Conservation (phyloP, 2,113 vertebrate species). For the Upupa epops region DNA sequence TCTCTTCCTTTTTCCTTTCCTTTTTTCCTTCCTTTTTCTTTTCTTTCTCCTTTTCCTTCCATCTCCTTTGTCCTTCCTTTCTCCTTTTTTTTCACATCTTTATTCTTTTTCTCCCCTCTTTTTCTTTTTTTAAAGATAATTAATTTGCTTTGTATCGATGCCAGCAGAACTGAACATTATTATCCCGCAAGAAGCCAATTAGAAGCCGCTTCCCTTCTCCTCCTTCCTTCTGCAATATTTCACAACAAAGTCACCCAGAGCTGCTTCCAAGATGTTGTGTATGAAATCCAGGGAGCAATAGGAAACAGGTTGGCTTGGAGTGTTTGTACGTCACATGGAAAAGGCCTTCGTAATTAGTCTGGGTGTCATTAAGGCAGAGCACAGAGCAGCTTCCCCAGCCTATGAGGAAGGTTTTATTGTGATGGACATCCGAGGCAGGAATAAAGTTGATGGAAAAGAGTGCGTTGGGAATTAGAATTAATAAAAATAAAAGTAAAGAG, state of each 20-base stretch:
- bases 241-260: slow-evolving; percentile 33
- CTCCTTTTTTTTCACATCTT: background rate
- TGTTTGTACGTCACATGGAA: slow-evolving; percentile 47
- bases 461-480: background rate
- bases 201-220: background rate
- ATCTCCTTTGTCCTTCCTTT: rapidly evolving
- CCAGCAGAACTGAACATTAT: background rate
- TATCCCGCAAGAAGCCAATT: background rate
- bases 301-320: slow-evolving; percentile 42
- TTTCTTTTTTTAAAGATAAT: background rate
- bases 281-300: slow-evolving; percentile 35
- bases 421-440: background rate
- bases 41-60: rapidly evolving
- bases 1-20: no score
- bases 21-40: rapidly evolving
- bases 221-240: background rate
- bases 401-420: slow-evolving; percentile 12
- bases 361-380: slow-evolving; percentile 41
- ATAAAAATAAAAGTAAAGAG: background rate
- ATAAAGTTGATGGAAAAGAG: background rate
- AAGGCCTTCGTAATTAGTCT: slow-evolving; percentile 62
- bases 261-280: slow-evolving; percentile 26
- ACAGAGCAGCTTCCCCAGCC: background rate
- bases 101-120: background rate
- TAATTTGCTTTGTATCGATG: background rate